A percentile compares a stretch with the other conserved stretches of the same genome.
phyloP scores from a whole-genome alignment of 2,888 invertebrate genomes.

The Hofmannophila pseudospretella region DNA sequence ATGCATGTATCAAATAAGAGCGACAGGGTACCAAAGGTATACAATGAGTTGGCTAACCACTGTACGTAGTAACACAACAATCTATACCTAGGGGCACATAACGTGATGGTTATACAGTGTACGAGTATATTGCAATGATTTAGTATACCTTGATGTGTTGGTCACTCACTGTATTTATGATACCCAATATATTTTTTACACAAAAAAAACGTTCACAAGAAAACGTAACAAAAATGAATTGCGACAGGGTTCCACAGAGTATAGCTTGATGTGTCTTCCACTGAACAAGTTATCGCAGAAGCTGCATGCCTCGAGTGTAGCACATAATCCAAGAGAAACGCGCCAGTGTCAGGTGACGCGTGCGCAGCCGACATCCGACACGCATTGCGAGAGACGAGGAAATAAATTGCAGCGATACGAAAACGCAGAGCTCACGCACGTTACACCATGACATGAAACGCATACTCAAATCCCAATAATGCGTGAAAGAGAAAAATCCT shows the following conservation, averaged over 20 bases:
- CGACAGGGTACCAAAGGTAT: too few species aligned
- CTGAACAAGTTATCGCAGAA: conserved; percentile 17
- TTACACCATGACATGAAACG: conserved; percentile 42
- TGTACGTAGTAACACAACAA: too few species aligned
- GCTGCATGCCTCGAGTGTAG: conserved; percentile 24
- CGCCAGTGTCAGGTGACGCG: conserved; percentile 49
- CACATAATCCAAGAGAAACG: conserved; percentile 33
- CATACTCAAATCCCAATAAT: conserved; percentile 6
- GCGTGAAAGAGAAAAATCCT: conserved; percentile 7
- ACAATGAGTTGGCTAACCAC: too few species aligned
- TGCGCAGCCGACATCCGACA: conserved; percentile 54
- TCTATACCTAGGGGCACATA: too few species aligned
- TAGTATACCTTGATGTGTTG: too few species aligned
- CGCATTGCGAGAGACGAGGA: conserved; percentile 63
- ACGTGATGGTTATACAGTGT: too few species aligned
- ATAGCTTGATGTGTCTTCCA: not conserved
- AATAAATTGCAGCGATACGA: conserved; percentile 43
- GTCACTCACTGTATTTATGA: too few species aligned
- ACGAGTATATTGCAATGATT: not conserved
- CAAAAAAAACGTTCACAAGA: too few species aligned
- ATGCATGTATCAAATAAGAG: too few species aligned
- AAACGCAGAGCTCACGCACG: conserved; percentile 38
- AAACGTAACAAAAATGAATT: too few species aligned
- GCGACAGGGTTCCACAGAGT: too few species aligned
- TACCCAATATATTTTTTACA: too few species aligned